Evolutionary conservation across 2,113 vertebrate species (phyloP), one percentile per base, ranked within the genome.

Genomic region (Narcine bancroftii): DNA sequence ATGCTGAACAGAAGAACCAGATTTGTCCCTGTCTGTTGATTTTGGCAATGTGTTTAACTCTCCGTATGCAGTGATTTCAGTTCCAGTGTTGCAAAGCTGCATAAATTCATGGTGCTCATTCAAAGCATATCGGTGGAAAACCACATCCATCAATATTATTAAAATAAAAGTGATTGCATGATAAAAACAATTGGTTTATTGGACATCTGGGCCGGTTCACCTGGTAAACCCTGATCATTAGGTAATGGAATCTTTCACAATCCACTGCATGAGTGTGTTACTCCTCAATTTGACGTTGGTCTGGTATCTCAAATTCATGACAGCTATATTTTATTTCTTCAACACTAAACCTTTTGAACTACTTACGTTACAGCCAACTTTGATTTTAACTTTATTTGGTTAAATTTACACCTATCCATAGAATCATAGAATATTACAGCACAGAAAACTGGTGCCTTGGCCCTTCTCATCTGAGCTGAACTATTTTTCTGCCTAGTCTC

Each of bases 161-260:
- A 65, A 65, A 89, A 39, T 89, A 89, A 42, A 65, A 65, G n/a
- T 39, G 26, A 89, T 39, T 21, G 65, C 42, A 65, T 89, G 63
- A 89, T 65, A 89, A 89, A n/a, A 66, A 66, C 1, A 1, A 89
- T 65, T n/a, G 24, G 36, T 5, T 2, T 19, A 21, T 63, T 89
- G 63, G 24, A 24, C 19, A 15, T 4, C 1, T 24, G n/a, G 21
- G 11, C 53, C 56, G 63, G 56, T 89, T 63, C 56, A 89, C 17
- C 42, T 17, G 7, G 19, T 66, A 6, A n/a, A 39, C 26, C 65
- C 60, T 24, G 36, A 56, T 89, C 85, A 89, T 89, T 89, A 89
- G 85, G 21, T 89, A 21, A 65, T 65, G 36, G 17, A 42, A 42
- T 89, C 85, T 42, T 89, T 89, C n/a, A 89, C 85, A 45, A 42